Percentiles rank a stretch among this genome's conserved stretches.
phyloP scores from a whole-genome alignment of 1,140 invertebrate species.

The Pseudomyrmex gracilis region DNA sequence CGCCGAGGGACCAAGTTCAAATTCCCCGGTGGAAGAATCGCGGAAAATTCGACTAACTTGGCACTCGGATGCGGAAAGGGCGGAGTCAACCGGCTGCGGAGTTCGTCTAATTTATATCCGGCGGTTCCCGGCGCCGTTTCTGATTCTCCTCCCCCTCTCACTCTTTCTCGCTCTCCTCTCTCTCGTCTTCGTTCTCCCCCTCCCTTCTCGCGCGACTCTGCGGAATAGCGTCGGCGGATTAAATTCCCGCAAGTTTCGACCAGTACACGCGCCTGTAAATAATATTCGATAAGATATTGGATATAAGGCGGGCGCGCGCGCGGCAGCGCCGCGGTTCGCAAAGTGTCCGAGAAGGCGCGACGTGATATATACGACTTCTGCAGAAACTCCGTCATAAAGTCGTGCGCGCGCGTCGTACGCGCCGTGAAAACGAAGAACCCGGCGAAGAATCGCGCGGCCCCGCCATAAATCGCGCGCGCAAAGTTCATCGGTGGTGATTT shows the following conservation, averaged over 20 bases:
- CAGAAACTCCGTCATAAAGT: conserved; percentile 64
- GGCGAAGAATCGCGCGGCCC: conserved; percentile 32
- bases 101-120: conserved; percentile 77
- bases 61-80: conserved; percentile 75
- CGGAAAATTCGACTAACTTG: conserved; percentile 76
- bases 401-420: conserved; percentile 56
- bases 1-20: conserved; percentile 62
- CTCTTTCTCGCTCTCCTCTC: no score
- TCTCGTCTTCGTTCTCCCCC: no score
- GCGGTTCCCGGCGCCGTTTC: conserved; percentile 53
- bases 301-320: conserved; percentile 42
- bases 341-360: conserved; percentile 3
- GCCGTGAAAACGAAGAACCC: conserved; percentile 40
- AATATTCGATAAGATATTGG: conserved; percentile 72
- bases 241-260: conserved; percentile 69
- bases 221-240: conserved; percentile 61
- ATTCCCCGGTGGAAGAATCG: conserved; percentile 74
- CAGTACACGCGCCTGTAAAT: conserved; percentile 69
- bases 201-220: not conserved
- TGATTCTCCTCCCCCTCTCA: no score
- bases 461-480: conserved; percentile 17
- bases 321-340: conserved; percentile 28
- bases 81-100: conserved; percentile 70
- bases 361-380: conserved; percentile 68
- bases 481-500: conserved; percentile 43